These are phyloP conservation scores for Nemotelus pantherinus DNA, from an alignment of 2,888 invertebrate genomes.

Conservation along the genomic window DNA sequence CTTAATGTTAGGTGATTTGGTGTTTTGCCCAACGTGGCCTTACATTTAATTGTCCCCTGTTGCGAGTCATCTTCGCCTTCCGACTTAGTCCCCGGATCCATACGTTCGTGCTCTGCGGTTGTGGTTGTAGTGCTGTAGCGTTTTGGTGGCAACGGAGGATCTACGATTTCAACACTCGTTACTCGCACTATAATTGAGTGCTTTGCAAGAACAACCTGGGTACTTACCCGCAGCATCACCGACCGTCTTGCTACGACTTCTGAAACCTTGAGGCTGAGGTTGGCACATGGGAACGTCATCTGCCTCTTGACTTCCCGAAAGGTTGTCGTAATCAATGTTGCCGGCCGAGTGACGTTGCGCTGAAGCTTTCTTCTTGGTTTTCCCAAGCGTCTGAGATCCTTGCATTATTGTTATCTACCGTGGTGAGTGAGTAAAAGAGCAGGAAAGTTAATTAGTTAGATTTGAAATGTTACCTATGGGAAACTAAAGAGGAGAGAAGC, in stretches of 20 bases:
- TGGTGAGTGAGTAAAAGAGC: neutral
- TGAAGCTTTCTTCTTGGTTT: slow-evolving; percentile 79
- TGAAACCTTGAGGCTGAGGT: slow-evolving; percentile 69
- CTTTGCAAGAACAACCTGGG: slow-evolving; percentile 8
- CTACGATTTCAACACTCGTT: slow-evolving; percentile 51
- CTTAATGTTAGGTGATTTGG: slow-evolving; percentile 92
- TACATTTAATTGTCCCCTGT: slow-evolving; percentile 73
- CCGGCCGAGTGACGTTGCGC: slow-evolving; percentile 84
- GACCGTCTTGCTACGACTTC: slow-evolving; percentile 90
- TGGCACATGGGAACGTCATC: slow-evolving; percentile 68
- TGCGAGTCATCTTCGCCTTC: slow-evolving; percentile 88
- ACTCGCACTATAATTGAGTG: slow-evolving; percentile 21
- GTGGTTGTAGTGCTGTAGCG: slow-evolving; percentile 65
- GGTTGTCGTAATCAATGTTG: slow-evolving; percentile 85
- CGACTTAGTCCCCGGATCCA: slow-evolving; percentile 82
- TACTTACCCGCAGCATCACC: slow-evolving; percentile 80
- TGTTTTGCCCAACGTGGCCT: slow-evolving; percentile 81
- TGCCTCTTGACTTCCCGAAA: slow-evolving; percentile 79
- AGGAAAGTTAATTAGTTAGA: slow-evolving; percentile 1
- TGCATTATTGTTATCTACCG: slow-evolving; percentile 73
- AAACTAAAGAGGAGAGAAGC: neutral
- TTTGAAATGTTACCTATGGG: neutral
- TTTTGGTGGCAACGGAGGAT: slow-evolving; percentile 61
- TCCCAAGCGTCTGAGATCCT: slow-evolving; percentile 84
- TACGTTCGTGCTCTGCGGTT: slow-evolving; percentile 67